Conservation (phyloP, 2,888 invertebrate genomes). For the Lithophane ornitopus region DNA sequence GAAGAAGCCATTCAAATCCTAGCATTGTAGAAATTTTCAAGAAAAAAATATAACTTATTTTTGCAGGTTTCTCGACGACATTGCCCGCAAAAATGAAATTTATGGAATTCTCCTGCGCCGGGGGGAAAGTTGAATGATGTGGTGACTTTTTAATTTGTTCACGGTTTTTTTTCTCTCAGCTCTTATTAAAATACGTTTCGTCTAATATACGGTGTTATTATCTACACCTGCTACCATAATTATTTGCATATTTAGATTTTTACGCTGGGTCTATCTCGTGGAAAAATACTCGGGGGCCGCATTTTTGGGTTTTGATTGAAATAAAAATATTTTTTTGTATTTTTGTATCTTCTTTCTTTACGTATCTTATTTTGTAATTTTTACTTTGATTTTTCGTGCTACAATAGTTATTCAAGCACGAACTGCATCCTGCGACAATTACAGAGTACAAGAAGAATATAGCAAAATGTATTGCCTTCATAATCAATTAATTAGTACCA, state of each 20-base stretch:
- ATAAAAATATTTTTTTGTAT: conserved; percentile 1
- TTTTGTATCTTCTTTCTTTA: background rate
- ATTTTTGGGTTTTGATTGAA: conserved; percentile 22
- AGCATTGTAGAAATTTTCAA: conserved; percentile 29
- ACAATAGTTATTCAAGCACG: background rate
- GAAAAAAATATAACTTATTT: conserved; percentile 48
- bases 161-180: conserved; percentile 68
- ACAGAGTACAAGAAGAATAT: background rate
- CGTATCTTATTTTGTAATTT: background rate
- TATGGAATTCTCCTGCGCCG: conserved; percentile 70
- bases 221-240: conserved; percentile 70
- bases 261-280: conserved; percentile 24
- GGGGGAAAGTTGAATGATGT: conserved; percentile 73
- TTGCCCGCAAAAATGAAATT: conserved; percentile 76
- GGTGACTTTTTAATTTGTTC: conserved; percentile 81
- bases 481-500: background rate
- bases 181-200: conserved; percentile 71
- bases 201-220: conserved; percentile 70
- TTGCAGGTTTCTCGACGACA: conserved; percentile 61
- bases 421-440: background rate
- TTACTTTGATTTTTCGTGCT: background rate
- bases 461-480: too few relatives aligned
- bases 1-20: conserved; percentile 35
- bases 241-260: conserved; percentile 62
- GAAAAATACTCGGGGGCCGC: conserved; percentile 2